phyloP scores from a whole-genome alignment of 2,113 vertebrate species.

The Paracanthobrama guichenoti region DNA sequence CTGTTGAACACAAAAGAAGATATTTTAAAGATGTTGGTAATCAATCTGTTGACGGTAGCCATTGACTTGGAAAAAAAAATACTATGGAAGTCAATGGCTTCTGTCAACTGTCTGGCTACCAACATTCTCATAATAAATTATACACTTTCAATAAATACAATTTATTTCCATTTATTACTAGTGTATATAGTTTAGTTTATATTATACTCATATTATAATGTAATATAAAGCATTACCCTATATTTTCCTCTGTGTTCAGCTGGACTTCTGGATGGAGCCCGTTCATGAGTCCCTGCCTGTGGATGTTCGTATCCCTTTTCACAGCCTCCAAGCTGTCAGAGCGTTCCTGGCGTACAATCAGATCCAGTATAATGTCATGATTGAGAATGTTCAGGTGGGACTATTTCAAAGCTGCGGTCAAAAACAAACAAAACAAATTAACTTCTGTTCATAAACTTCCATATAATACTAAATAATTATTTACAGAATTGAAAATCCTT shows the following conservation, averaged over 20 bases:
- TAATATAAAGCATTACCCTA: background rate
- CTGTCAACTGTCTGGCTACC: too few species aligned
- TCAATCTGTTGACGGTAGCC: too few species aligned
- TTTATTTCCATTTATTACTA: too few species aligned
- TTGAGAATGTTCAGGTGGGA: slow-evolving; percentile 86
- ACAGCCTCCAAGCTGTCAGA: slow-evolving; percentile 74
- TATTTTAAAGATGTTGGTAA: too few species aligned
- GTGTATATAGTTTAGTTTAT: too few species aligned
- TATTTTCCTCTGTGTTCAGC: slow-evolving; percentile 61
- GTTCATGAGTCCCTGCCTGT: slow-evolving; percentile 62
- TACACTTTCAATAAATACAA: too few species aligned
- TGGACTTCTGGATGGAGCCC: slow-evolving; percentile 85
- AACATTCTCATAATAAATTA: too few species aligned
- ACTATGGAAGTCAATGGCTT: too few species aligned
- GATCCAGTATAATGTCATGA: slow-evolving; percentile 81
- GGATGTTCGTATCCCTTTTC: slow-evolving; percentile 80
- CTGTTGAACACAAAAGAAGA: too few species aligned
- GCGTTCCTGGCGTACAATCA: slow-evolving; percentile 73
- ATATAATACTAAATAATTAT: background rate
- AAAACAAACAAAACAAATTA: background rate
- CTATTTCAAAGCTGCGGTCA: background rate
- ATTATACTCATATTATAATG: slow-evolving; percentile 41
- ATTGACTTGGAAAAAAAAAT: too few species aligned
- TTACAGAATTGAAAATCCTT: background rate
- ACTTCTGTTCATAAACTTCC: slow-evolving; percentile 58